Base-by-base conservation (phyloP, 2,888 invertebrate genomes). In the Pterobdella sp. region DNA sequence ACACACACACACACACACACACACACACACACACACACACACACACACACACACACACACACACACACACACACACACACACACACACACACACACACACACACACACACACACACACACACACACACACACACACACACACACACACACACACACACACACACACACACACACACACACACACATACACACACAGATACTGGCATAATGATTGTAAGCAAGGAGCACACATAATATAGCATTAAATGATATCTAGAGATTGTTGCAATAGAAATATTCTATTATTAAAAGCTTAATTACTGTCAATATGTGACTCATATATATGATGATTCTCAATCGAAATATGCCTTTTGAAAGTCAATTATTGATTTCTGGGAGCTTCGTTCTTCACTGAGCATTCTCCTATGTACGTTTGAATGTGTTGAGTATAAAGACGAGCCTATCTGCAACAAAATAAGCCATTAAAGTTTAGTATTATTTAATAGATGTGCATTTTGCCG, bases 41-140 rank as follows among this genome's bases (percentile, higher is more conserved):
- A 64, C 72, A 63, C 3, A 67, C 42, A 29, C 22, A 65, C 65
- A 66, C 34, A 42, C 31, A 63, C n/a, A 72, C 63, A 72, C 35
- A 63, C 63, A 72, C 29, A 64, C 72, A 31, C 64, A 72, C 34
- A 72, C 37, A 32, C 35, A 67, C 35, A 67, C 35, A 67, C 35
- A 67, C 31, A 67, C 35, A 67, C 67, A 67, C 35, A 67, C 67
- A 67, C 35, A 67, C 67, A 67, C 35, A 67, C 67, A 67, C 35
- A 67, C 67, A 67, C 35, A 67, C 67, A 67, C 35, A 67, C 67
- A 67, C 35, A 67, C 67, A 67, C 31, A 34, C 67, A 67, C 31
- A 34, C 67, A 67, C 31, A 67, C 67, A 67, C 31, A 67, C 67
- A 67, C 31, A 67, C 63, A 26, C 63, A 63, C 26, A 29, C 63